Evolutionary conservation across 2,113 vertebrate species (phyloP).

Genomic region (Vulpes vulpes): DNA sequence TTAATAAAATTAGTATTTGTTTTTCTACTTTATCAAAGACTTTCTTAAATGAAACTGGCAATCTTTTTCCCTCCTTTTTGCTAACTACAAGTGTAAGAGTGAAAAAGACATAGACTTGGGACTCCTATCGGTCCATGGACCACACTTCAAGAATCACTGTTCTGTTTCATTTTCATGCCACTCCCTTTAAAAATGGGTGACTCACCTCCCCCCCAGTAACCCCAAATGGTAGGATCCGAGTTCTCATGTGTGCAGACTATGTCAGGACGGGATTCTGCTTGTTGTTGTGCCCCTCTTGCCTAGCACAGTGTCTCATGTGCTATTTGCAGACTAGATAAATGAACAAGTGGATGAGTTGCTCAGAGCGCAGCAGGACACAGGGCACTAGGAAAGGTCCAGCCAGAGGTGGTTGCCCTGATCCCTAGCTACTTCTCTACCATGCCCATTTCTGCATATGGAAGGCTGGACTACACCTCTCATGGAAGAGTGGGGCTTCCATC

Average conservation of each 20-base stretch:
- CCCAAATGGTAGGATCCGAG: background rate
- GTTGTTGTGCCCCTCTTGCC: background rate
- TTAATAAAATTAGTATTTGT: conserved; percentile 47
- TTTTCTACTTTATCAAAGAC: conserved; percentile 2
- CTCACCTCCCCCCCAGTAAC: background rate
- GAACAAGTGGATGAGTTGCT: background rate
- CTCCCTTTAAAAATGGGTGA: background rate
- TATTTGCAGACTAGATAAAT: conserved; percentile 1
- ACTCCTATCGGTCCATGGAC: background rate
- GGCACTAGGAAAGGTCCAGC: background rate
- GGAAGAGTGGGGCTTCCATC: background rate
- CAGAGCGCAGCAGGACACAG: background rate
- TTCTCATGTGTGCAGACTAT: background rate
- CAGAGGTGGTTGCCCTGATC: background rate
- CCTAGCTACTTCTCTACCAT: background rate
- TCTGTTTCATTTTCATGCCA: background rate
- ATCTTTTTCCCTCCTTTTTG: background rate
- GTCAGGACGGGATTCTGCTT: background rate
- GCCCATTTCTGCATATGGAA: background rate
- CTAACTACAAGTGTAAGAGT: background rate
- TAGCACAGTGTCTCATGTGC: background rate
- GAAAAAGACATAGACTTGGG: background rate
- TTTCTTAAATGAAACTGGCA: background rate
- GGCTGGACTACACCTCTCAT: background rate
- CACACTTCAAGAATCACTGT: background rate